Base-by-base conservation (phyloP, 2,113 vertebrate genomes). In the Cavia porcellus region DNA sequence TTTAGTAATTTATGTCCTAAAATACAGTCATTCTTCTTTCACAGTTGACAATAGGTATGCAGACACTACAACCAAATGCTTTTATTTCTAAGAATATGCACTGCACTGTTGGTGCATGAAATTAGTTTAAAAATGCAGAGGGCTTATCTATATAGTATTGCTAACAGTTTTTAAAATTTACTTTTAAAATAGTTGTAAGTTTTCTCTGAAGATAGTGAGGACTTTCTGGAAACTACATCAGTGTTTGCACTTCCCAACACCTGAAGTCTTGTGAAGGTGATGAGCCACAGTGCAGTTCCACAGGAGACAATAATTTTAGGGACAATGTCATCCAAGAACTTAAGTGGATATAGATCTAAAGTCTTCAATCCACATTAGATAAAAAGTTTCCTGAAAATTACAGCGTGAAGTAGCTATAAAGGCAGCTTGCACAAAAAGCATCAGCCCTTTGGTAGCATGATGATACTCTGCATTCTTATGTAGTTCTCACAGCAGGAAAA, bases 61-160 rank as follows among this genome's bases (percentile, higher is more conserved):
- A 92, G 84, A 55, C 62, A 7, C 30, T 80, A 64, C 12, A 80
- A 75, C 3, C 47, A 47, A 59, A 57, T 6, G 20, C 28, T 96
- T 85, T 77, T 10, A 70, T 92, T 86, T 95, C 50, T 95, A 64
- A 81, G n/a, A 88, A 38, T 77, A 32, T 25, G 6, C 38, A 38
- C 38, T 38, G 38, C 38, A 17, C 4, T 62, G 9, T 52, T 3
- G 77, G 20, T 30, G 70, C 1, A 35, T 22, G 4, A 90, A 86
- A 66, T 12, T 61, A 0, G 13, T 75, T 17, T 30, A 57, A 47
- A 38, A 14, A n/a, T 52, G 50, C 47, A 50, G 30, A 83, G 15
- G 38, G 2, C 6, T 86, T 61, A 77, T 83, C 7, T 52, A 11
- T 45, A 15, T 45, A 66, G 1, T 9, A 9, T 81, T 68, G 66